Evolutionary conservation across 2,888 invertebrate genomes (phyloP).

Genomic region (Chirona hameri): DNA sequence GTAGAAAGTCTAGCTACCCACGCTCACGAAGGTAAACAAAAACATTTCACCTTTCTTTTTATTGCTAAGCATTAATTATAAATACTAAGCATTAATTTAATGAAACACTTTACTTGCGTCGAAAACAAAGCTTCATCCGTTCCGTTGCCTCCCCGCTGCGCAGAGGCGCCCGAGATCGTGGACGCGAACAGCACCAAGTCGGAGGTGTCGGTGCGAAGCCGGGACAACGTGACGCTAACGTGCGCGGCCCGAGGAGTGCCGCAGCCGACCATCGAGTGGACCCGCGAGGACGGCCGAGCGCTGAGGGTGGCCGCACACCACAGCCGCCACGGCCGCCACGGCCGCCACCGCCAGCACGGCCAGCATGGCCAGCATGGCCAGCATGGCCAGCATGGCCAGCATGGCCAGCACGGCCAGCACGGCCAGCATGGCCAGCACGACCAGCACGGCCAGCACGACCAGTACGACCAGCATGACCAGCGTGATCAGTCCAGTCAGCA

Average conservation of each 20-base stretch:
- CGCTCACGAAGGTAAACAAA: too few relatives aligned
- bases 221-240: background rate
- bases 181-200: background rate
- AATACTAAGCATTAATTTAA: too few relatives aligned
- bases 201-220: background rate
- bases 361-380: background rate
- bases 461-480: too few relatives aligned
- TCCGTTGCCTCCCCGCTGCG: too few relatives aligned
- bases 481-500: too few relatives aligned
- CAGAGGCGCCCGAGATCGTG: background rate
- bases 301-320: background rate
- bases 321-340: background rate
- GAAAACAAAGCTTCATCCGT: too few relatives aligned
- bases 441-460: background rate
- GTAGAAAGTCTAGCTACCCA: background rate
- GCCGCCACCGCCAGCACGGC: background rate
- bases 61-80: too few relatives aligned
- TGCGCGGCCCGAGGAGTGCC: background rate
- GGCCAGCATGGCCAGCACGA: background rate
- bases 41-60: too few relatives aligned
- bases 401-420: background rate
- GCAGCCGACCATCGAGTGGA: slow-evolving; percentile 1
- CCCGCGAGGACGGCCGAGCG: background rate
- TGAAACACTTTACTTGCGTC: too few relatives aligned
- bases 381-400: background rate